A percentile compares a stretch with the other conserved stretches of the same genome.
Conservation (phyloP, 2,888 invertebrate species). For the Disparrhopalites patrizii region DNA sequence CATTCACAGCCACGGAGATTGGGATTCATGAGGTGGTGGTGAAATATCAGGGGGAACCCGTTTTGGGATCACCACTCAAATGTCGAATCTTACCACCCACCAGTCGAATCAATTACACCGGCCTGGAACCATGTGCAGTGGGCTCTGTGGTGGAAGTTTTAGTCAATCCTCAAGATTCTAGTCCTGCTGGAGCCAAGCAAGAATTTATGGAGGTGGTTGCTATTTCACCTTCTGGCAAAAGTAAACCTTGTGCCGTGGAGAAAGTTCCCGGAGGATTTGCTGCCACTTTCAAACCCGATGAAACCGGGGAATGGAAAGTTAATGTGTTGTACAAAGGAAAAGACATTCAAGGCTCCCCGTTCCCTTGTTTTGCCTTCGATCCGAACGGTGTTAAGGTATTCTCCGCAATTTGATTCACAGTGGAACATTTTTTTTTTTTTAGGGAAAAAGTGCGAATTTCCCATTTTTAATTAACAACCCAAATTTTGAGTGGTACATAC, state of each 20-base stretch:
- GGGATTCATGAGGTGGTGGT: conserved; percentile 73
- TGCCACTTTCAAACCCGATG: conserved; percentile 94
- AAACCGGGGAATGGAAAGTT: conserved; percentile 95
- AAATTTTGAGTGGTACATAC: no score
- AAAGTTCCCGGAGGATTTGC: conserved; percentile 85
- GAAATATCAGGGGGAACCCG: conserved; percentile 59
- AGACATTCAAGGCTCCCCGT: conserved; percentile 94
- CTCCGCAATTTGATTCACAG: background rate
- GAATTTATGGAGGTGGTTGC: conserved; percentile 90
- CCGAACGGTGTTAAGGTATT: conserved; percentile 76
- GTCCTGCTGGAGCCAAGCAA: conserved; percentile 55
- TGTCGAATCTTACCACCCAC: conserved; percentile 83
- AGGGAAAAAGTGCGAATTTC: conserved; percentile 1
- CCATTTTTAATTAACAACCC: background rate
- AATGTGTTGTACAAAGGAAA: conserved; percentile 93
- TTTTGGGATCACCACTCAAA: conserved; percentile 63
- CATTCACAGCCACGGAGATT: conserved; percentile 81
- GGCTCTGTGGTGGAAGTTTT: conserved; percentile 94
- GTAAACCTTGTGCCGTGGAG: conserved; percentile 70
- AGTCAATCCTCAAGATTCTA: conserved; percentile 54
- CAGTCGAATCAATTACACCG: conserved; percentile 81
- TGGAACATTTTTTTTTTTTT: background rate
- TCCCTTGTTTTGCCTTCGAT: conserved; percentile 92
- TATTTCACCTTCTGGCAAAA: conserved; percentile 80
- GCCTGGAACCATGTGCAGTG: conserved; percentile 91